Base-by-base conservation (phyloP, 2,113 vertebrate species). In the Tursiops truncatus region DNA sequence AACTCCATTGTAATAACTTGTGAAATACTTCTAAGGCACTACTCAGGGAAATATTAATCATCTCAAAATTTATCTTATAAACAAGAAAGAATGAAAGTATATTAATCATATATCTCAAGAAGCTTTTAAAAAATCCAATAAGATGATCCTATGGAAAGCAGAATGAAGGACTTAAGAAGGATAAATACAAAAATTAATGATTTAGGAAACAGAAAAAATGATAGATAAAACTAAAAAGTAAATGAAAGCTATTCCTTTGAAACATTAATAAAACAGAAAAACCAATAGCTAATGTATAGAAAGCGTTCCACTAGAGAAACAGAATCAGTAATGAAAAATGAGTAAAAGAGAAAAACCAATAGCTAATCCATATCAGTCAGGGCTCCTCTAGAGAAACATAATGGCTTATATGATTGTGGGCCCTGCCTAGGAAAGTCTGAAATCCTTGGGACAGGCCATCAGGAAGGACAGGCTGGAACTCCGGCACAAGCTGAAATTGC, bases 151-250 rank as follows among this genome's bases (percentile, higher is more conserved):
- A n/a, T 33, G 26, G 83, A 80, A 58, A 85, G 36, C 31, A 81
- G 50, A 80, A 67, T 47, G 47, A 85, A 89, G 71, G 41, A 92
- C 83, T 94, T 91, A 83, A 86, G 74, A 94, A 93, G 41, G 67
- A 92, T 89, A 80, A 81, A 95, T 82, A 41, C 10, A 82, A 70
- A 76, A 94, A 81, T 92, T 89, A 96, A 92, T 81, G 92, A 77
- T n/a, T 89, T 95, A 58, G 67, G 83, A 94, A 74, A 94, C 18
- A 92, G 50, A 33, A 41, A 81, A 76, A 94, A 89, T 88, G 62
- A 80, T 47, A 41, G 71, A 80, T 71, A 83, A 53, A 74, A 86
- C 50, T 84, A 85, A 33, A 44, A 91, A 70, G 6, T 36, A 58
- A 93, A 88, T 38, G 58, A 71, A 94, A 94, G 4, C 58, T 47